Percentiles rank a stretch among this genome's conserved stretches.
Conservation (phyloP, 2,888 invertebrate species). For the Tinea trinotella region DNA sequence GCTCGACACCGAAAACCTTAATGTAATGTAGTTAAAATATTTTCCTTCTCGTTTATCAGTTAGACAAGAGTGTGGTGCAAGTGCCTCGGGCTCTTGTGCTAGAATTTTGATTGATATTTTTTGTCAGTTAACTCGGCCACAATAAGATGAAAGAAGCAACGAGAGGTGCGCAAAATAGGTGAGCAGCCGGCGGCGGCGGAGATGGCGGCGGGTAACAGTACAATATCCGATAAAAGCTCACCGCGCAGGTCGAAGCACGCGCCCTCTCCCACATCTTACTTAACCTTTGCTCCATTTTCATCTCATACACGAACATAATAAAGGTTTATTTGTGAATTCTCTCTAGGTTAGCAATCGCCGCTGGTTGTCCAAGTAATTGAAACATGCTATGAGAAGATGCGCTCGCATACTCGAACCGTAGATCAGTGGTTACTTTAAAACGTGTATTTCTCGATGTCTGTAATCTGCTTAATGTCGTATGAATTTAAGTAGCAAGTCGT, state of each 20-base stretch:
- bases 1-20: constrained; percentile 35
- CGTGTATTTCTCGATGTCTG: constrained; percentile 5
- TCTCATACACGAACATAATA: background rate
- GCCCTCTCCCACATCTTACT: constrained; percentile 4
- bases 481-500: background rate
- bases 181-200: constrained; percentile 56
- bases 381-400: background rate
- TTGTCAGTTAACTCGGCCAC: constrained; percentile 67
- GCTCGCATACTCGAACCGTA: background rate
- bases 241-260: background rate
- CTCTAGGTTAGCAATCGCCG: background rate
- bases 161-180: constrained; percentile 68
- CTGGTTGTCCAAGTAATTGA: background rate
- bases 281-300: constrained; percentile 17
- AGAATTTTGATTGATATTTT: constrained; percentile 74
- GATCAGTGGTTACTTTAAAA: background rate
- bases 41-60: constrained; percentile 41
- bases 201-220: constrained; percentile 65
- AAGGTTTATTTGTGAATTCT: constrained; percentile 13
- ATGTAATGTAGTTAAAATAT: constrained; percentile 38
- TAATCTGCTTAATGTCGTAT: constrained; percentile 9
- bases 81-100: constrained; percentile 66
- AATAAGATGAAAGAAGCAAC: constrained; percentile 68
- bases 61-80: constrained; percentile 43
- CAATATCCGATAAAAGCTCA: constrained; percentile 30